Percentiles rank a stretch among this genome's conserved stretches.
These are phyloP conservation scores for Eunapius fragilis DNA, from an alignment of 37 sponge, comb jelly and placozoan genomes.

Conservation along the genomic window DNA sequence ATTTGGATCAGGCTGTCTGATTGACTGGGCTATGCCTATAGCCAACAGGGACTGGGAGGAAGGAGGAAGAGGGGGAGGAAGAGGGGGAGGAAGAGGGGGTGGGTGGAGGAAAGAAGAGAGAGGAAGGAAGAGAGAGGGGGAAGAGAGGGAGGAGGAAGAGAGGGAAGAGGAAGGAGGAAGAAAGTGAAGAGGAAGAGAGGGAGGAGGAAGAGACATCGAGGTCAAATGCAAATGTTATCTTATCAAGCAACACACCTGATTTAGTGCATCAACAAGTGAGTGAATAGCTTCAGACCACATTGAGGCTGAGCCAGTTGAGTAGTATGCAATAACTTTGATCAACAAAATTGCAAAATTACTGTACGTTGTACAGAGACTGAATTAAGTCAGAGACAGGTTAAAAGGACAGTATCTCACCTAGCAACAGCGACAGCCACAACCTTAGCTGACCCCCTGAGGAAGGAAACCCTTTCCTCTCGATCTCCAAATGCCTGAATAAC, in stretches of 20 bases:
- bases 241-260: conserved; percentile 72
- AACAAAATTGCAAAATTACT: conserved; percentile 86
- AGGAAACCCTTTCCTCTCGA: conserved; percentile 57
- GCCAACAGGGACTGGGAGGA: conserved; percentile 83
- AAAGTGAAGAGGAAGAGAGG: too few species aligned
- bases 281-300: conserved; percentile 97
- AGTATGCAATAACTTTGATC: conserved; percentile 83
- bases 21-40: conserved; percentile 91
- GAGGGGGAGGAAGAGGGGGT: too few species aligned
- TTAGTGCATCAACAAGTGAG: conserved; percentile 92
- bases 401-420: conserved; percentile 50
- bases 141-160: too few species aligned
- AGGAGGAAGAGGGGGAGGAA: too few species aligned
- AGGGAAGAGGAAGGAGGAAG: too few species aligned
- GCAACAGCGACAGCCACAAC: conserved; percentile 85
- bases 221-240: not conserved
- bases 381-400: not conserved
- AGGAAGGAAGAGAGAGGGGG: too few species aligned
- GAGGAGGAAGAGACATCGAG: too few species aligned
- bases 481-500: conserved; percentile 62
- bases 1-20: conserved; percentile 87
- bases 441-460: conserved; percentile 82
- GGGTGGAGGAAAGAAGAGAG: too few species aligned
- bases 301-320: conserved; percentile 94
- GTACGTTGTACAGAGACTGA: not conserved